Percentiles rank a stretch among this genome's conserved stretches.
phyloP scores from a whole-genome alignment of 2,797 vertebrate genomes.

The Catostomus latipinnis region DNA sequence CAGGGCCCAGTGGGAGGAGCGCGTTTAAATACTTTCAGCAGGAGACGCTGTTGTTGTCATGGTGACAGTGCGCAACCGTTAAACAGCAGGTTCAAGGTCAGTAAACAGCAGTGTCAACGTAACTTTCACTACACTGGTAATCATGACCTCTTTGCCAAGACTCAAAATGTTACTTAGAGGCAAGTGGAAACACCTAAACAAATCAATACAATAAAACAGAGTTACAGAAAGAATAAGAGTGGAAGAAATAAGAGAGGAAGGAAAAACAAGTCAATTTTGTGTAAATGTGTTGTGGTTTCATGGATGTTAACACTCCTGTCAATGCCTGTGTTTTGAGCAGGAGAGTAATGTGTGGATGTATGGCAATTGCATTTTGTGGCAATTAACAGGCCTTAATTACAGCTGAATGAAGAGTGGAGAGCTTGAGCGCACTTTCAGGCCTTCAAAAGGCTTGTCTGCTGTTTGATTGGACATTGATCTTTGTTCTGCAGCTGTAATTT shows the following conservation, averaged over 20 bases:
- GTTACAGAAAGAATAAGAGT: not conserved
- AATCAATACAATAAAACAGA: not conserved
- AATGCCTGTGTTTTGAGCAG: slow-evolving; percentile 47
- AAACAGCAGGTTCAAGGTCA: too few species aligned
- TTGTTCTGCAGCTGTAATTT: slow-evolving; percentile 74
- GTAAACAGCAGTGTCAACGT: too few species aligned
- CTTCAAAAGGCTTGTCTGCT: slow-evolving; percentile 76
- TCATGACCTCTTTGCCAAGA: not conserved
- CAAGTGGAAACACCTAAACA: not conserved
- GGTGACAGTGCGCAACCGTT: too few species aligned
- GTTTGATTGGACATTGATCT: slow-evolving; percentile 87
- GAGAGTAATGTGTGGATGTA: slow-evolving; percentile 51
- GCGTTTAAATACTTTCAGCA: too few species aligned
- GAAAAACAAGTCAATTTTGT: not conserved
- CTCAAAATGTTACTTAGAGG: not conserved
- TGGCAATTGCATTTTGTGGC: slow-evolving; percentile 55
- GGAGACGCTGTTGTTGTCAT: too few species aligned
- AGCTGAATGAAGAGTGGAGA: slow-evolving; percentile 68
- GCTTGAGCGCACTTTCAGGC: slow-evolving; percentile 83
- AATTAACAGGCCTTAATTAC: slow-evolving; percentile 64
- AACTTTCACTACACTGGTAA: too few species aligned
- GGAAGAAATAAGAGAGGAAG: not conserved
- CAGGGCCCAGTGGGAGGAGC: too few species aligned
- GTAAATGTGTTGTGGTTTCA: not conserved
- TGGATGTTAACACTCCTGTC: slow-evolving; percentile 38